Conservation (phyloP, 2,888 invertebrate species). For the Teleiodes luculella region DNA sequence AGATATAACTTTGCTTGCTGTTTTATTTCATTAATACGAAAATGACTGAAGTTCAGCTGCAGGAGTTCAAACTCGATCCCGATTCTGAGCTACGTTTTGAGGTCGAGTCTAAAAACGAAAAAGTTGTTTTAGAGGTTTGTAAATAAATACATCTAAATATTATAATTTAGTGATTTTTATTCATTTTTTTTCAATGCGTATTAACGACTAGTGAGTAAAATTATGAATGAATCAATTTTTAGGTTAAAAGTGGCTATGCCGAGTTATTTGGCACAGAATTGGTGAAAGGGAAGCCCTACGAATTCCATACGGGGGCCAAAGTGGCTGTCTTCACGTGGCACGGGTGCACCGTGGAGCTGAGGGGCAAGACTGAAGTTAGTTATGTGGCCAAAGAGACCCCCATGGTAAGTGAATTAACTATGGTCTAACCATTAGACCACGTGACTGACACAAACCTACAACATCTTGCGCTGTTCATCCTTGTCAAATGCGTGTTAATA, state of each 20-base stretch:
- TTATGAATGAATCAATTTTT: too few species aligned
- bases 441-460: too few species aligned
- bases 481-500: too few species aligned
- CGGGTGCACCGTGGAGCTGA: constrained; percentile 91
- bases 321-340: constrained; percentile 98
- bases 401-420: constrained; percentile 85
- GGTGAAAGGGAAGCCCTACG: constrained; percentile 94
- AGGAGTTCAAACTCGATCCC: constrained; percentile 90
- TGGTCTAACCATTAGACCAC: too few species aligned
- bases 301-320: constrained; percentile 93
- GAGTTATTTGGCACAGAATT: constrained; percentile 98
- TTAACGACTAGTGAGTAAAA: too few species aligned
- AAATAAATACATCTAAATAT: too few species aligned
- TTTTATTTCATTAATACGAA: constrained; percentile 18
- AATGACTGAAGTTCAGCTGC: constrained; percentile 72
- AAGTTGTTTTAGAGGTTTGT: constrained; percentile 85
- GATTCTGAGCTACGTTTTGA: constrained; percentile 97
- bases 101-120: constrained; percentile 92
- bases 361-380: constrained; percentile 94
- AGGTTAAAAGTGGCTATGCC: constrained; percentile 93
- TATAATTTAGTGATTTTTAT: too few species aligned
- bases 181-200: too few species aligned
- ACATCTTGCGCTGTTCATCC: too few species aligned
- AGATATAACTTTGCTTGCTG: too few species aligned
- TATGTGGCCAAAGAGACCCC: constrained; percentile 98